Conservation (phyloP, 2,113 vertebrate genomes). For the Mungos mungo region DNA sequence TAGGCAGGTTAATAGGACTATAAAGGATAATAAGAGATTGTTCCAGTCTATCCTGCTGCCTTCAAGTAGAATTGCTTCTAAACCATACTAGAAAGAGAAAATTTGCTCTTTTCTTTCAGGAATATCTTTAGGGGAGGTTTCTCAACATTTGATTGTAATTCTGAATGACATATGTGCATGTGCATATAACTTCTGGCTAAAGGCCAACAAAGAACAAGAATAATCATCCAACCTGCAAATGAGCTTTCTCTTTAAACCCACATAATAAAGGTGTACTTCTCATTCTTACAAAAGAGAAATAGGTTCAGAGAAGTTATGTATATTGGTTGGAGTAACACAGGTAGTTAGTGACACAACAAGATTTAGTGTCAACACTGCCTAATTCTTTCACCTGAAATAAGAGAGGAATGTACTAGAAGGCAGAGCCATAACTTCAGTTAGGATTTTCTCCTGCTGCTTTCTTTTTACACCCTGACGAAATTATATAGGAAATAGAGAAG, state of each 20-base stretch:
- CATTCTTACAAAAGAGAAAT: not conserved
- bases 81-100: constrained; percentile 38
- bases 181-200: constrained; percentile 56
- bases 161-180: constrained; percentile 52
- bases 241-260: constrained; percentile 51
- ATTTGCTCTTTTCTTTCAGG: constrained; percentile 52
- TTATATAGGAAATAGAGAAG: not conserved
- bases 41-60: constrained; percentile 11
- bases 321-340: not conserved
- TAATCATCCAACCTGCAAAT: constrained; percentile 46
- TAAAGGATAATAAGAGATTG: constrained; percentile 46
- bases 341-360: not conserved
- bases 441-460: not conserved
- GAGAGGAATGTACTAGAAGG: not conserved
- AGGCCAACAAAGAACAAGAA: constrained; percentile 48
- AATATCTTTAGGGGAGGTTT: constrained; percentile 68
- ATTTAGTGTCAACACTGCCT: not conserved
- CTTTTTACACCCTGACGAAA: not conserved
- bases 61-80: constrained; percentile 43
- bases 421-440: not conserved
- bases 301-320: not conserved
- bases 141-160: constrained; percentile 51
- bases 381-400: not conserved
- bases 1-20: constrained; percentile 47
- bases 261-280: not conserved